Conservation (phyloP, 1,140 invertebrate genomes). For the Phocides pigmalion region DNA sequence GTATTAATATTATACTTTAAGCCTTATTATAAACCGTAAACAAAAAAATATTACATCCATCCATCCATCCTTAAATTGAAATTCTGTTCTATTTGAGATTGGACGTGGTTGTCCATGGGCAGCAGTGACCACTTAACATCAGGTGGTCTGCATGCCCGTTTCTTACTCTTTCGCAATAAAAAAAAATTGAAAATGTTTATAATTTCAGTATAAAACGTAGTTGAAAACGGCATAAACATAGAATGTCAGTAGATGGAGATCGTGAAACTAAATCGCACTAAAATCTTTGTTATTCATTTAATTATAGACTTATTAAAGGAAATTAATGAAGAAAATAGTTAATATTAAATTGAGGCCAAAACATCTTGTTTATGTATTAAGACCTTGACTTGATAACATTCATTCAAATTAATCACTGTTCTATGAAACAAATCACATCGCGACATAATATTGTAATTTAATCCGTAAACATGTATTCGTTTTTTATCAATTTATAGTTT, state of each 20-base stretch:
- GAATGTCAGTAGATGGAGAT: too few relatives aligned
- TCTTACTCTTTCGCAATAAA: too few relatives aligned
- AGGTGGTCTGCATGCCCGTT: too few relatives aligned
- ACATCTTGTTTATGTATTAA: constrained; percentile 14
- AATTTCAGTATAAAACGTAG: too few relatives aligned
- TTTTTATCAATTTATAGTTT: constrained; percentile 3
- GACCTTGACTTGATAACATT: constrained; percentile 23
- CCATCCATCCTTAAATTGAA: too few relatives aligned
- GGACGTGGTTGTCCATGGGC: too few relatives aligned
- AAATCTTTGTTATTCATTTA: constrained; percentile 8
- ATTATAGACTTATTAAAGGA: constrained; percentile 13
- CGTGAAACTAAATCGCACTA: background rate
- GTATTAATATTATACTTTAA: too few relatives aligned
- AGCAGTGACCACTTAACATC: too few relatives aligned
- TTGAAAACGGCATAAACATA: background rate
- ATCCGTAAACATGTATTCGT: constrained; percentile 4
- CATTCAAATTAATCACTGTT: background rate
- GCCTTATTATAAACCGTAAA: too few relatives aligned
- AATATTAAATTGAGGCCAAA: constrained; percentile 30
- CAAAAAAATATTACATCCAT: too few relatives aligned
- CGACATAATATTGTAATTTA: background rate
- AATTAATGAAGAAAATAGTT: constrained; percentile 20
- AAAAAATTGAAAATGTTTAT: too few relatives aligned
- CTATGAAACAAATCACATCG: constrained; percentile 6
- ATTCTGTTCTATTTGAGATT: too few relatives aligned